Evolutionary conservation across 2,113 vertebrate genomes (phyloP), one percentile per base, ranked within the genome.

Genomic region (Isurus oxyrinchus): DNA sequence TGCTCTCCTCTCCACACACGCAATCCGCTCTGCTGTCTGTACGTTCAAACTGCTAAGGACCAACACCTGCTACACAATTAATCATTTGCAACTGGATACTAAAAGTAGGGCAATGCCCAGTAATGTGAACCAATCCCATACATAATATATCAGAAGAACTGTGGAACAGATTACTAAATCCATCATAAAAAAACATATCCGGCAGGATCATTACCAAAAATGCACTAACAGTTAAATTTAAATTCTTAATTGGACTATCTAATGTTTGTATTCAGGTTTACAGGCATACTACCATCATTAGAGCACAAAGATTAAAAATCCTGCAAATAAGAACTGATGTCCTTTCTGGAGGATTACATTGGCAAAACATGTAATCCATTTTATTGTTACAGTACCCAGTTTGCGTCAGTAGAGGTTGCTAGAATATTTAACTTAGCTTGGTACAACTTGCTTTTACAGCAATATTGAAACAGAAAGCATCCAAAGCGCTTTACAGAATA

Each of bases 61-160:
- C 44, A 72, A 53, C 94, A 95, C 44, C 94, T 95, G 94, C 67
- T 95, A 72, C 94, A 95, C 23, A 95, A 72, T 49, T 95, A 72
- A 95, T 72, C 94, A 95, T 2, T 0, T 55, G 66, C 40, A 95
- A 72, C n/a, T 53, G 27, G 23, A 69, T 53, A 49, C 93, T 44
- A 4, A 95, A 95, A 95, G 31, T 31, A 72, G 25, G 49, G 66
- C 25, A 10, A 49, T 11, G 13, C 44, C 94, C 44, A 10, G 40
- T 16, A 53, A 49, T 49, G 7, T 67, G 63, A 95, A 66, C 93
- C 63, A 66, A 69, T 95, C 23, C n/a, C 93, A 49, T 95, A 23
- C 63, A 95, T 95, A 49, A 69, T 95, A 10, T 13, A 95, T 16
- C 21, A 72, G 44, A 72, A 95, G 31, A 23, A 95, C 66, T 72